Evolutionary conservation across 2,888 invertebrate species (phyloP), one percentile per base, ranked within the genome.

Genomic region (Chouioia cunea): DNA sequence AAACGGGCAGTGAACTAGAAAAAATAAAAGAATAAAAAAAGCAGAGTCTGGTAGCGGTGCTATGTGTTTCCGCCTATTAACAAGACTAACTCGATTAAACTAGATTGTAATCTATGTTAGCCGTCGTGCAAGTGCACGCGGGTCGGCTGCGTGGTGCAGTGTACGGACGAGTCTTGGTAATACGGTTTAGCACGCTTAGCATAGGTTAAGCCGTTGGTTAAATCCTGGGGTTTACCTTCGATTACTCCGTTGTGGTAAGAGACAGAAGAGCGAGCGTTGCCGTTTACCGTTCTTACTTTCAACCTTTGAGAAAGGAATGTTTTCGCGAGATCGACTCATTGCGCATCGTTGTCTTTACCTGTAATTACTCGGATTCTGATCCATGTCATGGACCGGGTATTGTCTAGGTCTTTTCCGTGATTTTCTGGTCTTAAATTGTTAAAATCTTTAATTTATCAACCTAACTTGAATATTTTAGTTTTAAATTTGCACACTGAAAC

Each of bases 191-290:
- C 78, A 74, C 78, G 81, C 79, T 83, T 82, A 80, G 81, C 81
- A 81, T 83, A 82, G 81, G 82, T 81, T 83, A 82, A 83, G 81
- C 81, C 73, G 57, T 71, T 73, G 74, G 77, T 81, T 81, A 81
- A 82, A 82, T 77, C 80, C 79, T 69, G 67, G 77, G 81, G 77
- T 81, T 84, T 80, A 81, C 80, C 80, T 81, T 82, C 80, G 82
- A 81, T 81, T 82, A 80, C 76, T 77, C 76, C 75, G 60, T 75
- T 75, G 77, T 68, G 77, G 78, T 71, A 76, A 76, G 76, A 74
- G 76, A 74, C 73, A 73, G 67, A 70, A 68, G 73, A 74, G 58
- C 12, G 36, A 27, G 64, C 70, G 71, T 65, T 71, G 64, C 50
- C 70, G 64, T 72, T 72, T 66, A 12, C 36, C 12, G 36, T 36